Base-by-base conservation (phyloP, 2,888 invertebrate genomes). In the Dimorphilus gyrociliatus region DNA sequence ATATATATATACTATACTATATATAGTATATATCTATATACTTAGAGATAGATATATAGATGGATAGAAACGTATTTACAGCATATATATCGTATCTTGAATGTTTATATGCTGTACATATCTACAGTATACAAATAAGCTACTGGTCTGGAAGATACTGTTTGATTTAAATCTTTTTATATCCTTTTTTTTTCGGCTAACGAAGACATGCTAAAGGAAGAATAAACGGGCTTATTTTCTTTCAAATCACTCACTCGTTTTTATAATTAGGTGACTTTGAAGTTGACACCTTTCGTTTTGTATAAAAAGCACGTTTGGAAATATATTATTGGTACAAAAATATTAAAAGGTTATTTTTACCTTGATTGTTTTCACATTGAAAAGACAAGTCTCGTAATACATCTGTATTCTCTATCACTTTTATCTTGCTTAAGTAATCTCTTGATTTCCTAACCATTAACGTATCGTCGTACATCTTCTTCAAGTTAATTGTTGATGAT, bases 381-480 rank as follows among this genome's bases (percentile, higher is more conserved):
- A 81, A 64, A 1, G 92, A 92, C 56, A 92, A 69, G 30, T 75
- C 75, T 53, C 86, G 84, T 35, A 97, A 67, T 35, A 78, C 74
- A 46, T 81, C 78, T 62, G 94, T 94, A 55, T 92, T 85, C 8
- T 78, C 81, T 47, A 82, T 80, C 4, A 85, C 81, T 48, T 82
- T 78, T 70, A 94, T 75, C 49, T 82, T 79, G 43, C 79, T 78
- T 36, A 97, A 70, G 66, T 97, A 97, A 2, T 92, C 81, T 60
- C 92, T 88, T 4, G 94, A 92, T 33, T 90, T 71, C 18, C 92
- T 72, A 33, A 90, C 88, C 94, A 94, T 94, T 66, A 92, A 86
- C 18, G 92, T 88, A 65, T 92, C 90, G 63, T 92, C 92, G 63
- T 86, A 92, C 88, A 92, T 90, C 63, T 88, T 90, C 66, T 90